Evolutionary conservation across 2,113 vertebrate genomes (phyloP).

Genomic region (Fregetta grallaria): DNA sequence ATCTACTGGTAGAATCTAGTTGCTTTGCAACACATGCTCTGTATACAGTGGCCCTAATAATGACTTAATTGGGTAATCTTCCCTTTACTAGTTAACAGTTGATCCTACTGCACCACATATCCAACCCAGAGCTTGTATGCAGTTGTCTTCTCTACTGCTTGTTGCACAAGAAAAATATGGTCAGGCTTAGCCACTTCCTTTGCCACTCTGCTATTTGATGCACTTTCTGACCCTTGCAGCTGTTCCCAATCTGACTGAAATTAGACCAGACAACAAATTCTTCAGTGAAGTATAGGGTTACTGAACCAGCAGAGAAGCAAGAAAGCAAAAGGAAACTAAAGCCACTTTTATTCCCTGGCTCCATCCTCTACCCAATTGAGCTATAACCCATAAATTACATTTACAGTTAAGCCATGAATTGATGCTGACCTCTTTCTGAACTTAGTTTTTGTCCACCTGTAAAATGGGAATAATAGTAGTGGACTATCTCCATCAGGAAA

Average conservation of each 20-base stretch:
- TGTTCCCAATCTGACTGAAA: constrained; percentile 35
- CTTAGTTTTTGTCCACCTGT: not conserved
- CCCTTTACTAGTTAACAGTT: not conserved
- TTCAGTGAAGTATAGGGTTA: constrained; percentile 20
- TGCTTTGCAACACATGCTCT: not conserved
- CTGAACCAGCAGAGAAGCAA: not conserved
- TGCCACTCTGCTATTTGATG: not conserved
- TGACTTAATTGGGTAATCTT: not conserved
- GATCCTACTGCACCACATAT: not conserved
- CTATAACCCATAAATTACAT: not conserved
- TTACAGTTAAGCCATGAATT: not conserved
- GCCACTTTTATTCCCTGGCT: not conserved
- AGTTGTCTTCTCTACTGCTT: not conserved
- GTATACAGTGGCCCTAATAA: not conserved
- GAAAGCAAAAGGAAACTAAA: not conserved
- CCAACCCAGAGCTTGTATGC: not conserved
- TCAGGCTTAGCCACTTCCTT: not conserved
- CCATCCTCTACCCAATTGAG: not conserved
- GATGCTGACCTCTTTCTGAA: not conserved
- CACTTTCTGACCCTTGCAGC: constrained; percentile 12
- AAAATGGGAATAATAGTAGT: not conserved
- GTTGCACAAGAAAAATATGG: not conserved
- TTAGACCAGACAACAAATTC: constrained; percentile 25
- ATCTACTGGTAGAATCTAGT: not conserved
- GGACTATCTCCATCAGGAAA: not conserved